Evolutionary conservation across 23 tunicate genomes (phyloP), one percentile per base, ranked within the genome.

Genomic region (Ciona savignyi): DNA sequence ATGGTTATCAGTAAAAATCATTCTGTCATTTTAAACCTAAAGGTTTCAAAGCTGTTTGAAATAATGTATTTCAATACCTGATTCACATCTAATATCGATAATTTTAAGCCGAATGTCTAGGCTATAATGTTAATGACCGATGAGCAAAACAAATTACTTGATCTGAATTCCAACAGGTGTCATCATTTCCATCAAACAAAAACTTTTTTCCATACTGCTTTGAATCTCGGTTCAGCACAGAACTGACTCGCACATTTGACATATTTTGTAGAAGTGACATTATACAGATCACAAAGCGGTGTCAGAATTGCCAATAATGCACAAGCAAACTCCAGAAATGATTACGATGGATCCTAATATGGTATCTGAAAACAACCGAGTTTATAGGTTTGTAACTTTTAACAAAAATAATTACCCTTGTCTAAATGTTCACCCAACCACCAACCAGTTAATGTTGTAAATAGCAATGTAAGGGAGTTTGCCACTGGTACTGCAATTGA

Each of bases 81-180:
- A n/a, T n/a, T n/a, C n/a, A n/a, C n/a, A n/a, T n/a, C n/a, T n/a
- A n/a, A n/a, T n/a, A n/a, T n/a, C n/a, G n/a, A n/a, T n/a, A n/a
- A n/a, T n/a, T n/a, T n/a, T n/a, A n/a, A n/a, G n/a, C n/a, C n/a
- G n/a, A n/a, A n/a, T n/a, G n/a, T n/a, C n/a, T n/a, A n/a, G n/a
- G n/a, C n/a, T n/a, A n/a, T n/a, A n/a, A n/a, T n/a, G n/a, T n/a
- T n/a, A n/a, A n/a, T n/a, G n/a, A 65, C 15, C 9, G 23, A 65
- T 65, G 30, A 6, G 23, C 15, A 11, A 15, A 35, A 2, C 21
- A 69, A 19, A 51, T 29, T 70, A 93, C 99, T 65, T 87, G 90
- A 74, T 95, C 99, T 23, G 99, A 95, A 63, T 87, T 87, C 99
- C 99, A 95, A 33, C 99, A 95, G 4, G 99, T 95, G 60, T 87